Evolutionary conservation across 1,140 invertebrate genomes (phyloP), one percentile per base, ranked within the genome.

Genomic region (Drosophila saltans): DNA sequence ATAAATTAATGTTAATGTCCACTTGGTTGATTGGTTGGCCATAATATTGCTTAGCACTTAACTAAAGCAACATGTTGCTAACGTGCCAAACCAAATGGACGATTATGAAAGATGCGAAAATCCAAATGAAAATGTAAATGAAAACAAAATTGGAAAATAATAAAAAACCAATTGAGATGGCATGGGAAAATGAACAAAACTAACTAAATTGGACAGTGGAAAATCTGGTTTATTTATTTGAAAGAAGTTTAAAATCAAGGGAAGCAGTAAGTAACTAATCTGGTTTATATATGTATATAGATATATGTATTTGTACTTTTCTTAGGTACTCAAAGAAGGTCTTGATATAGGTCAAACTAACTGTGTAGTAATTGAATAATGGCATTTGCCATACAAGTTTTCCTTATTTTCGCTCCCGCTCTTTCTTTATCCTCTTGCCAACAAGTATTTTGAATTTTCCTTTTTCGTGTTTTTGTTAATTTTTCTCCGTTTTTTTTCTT

Each of bases 1-100:
- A 75, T 81, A 86, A 75, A 81, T 72, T 72, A 65, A 72, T 60
- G 65, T 71, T 55, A 74, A 78, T 66, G 48, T 67, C 43, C 81
- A 67, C 78, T 78, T 62, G 73, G 72, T 30, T 64, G 48, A 30
- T 77, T 57, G 73, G 8, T 52, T 26, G 45, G 45, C 45, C 63
- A 73, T 65, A 67, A 74, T 81, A 67, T 56, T 62, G 68, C 71
- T 63, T 64, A 68, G 78, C 81, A 81, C 78, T 77, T 76, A 65
- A 21, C 66, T 40, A 33, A 55, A 58, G 69, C 73, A 62, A 69
- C 69, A 80, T 80, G 77, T 62, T 65, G 77, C 59, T 67, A 76
- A 60, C 40, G 72, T 63, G 69, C 66, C 58, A 83, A 82, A 73
- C 69, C 64, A 75, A 81, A 66, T 73, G 36, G 10, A 26, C 64